These are phyloP conservation scores for Eublepharis macularius DNA, from an alignment of 2,113 vertebrate species.

Conservation along the genomic window DNA sequence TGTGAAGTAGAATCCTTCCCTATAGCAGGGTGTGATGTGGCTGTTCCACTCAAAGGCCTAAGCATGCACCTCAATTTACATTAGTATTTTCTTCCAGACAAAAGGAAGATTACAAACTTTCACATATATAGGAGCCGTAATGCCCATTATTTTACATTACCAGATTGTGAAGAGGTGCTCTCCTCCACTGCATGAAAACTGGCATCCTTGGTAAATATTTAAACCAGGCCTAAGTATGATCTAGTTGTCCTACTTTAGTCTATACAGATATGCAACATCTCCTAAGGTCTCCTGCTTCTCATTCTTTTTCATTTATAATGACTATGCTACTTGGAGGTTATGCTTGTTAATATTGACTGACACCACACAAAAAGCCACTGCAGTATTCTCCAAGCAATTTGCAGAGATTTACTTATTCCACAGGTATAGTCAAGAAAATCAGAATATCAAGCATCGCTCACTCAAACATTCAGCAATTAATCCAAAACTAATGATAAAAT, in stretches of 20 bases:
- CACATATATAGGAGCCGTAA: too few species aligned
- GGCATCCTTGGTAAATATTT: not conserved
- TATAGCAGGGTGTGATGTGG: too few species aligned
- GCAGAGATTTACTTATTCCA: not conserved
- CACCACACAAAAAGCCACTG: not conserved
- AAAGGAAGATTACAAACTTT: too few species aligned
- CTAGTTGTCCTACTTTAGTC: not conserved
- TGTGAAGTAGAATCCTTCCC: too few species aligned
- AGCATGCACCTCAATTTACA: too few species aligned
- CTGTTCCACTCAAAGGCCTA: too few species aligned
- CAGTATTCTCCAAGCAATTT: not conserved
- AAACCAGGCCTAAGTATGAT: not conserved
- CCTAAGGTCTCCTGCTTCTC: not conserved
- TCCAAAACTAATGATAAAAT: not conserved
- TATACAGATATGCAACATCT: not conserved
- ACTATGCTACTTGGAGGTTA: not conserved
- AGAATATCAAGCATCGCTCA: not conserved
- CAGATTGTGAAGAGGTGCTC: not conserved
- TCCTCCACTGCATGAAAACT: not conserved
- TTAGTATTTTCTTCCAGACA: too few species aligned
- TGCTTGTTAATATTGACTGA: not conserved
- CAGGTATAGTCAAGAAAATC: not conserved
- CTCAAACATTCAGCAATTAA: not conserved
- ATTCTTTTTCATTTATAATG: not conserved
- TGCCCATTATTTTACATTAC: too few species aligned